Evolutionary conservation across 2,113 vertebrate genomes (phyloP), one percentile per base, ranked within the genome.

Genomic region (Cairina moschata): DNA sequence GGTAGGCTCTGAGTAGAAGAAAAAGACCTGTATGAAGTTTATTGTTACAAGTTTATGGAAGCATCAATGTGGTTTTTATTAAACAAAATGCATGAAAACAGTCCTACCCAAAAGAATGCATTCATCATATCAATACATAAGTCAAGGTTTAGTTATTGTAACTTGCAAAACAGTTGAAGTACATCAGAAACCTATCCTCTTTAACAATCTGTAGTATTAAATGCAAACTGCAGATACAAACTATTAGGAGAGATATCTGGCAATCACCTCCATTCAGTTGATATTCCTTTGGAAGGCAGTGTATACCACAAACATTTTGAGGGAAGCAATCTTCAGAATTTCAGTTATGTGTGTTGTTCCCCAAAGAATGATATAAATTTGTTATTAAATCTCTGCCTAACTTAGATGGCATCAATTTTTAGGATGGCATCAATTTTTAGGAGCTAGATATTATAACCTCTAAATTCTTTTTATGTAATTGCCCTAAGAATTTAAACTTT

Each of bases 121-220:
- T 7, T 8, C 54, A 44, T 13, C 55, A 1, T 6, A 59, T 32
- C 0, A 0, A 22, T 56, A 9, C 25, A 13, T 18, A 22, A 56
- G 12, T 50, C 31, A 31, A 8, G 16, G 8, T 42, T 59, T 81
- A 65, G n/a, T 59, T 71, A 60, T 6, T 66, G 17, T 5, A 60
- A 54, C 8, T 46, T 81, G 29, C 20, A 59, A 75, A 17, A 58
- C 31, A 75, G 44, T 31, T 58, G n/a, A 36, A 69, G 62, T 18
- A 22, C 2, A 1, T 34, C 42, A 79, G 28, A 82, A 95, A 46
- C 22, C 52, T 32, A 23, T 52, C 48, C 38, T 28, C 32, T 58
- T 11, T 91, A 13, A 36, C 56, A 36, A 20, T 52, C 52, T 78
- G 16, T 58, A 58, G 16, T 13, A 56, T 20, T 74, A 75, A 58